Evolutionary conservation across 2,797 vertebrate genomes (phyloP), one percentile per base, ranked within the genome.

Genomic region (Clarias platycephalus): DNA sequence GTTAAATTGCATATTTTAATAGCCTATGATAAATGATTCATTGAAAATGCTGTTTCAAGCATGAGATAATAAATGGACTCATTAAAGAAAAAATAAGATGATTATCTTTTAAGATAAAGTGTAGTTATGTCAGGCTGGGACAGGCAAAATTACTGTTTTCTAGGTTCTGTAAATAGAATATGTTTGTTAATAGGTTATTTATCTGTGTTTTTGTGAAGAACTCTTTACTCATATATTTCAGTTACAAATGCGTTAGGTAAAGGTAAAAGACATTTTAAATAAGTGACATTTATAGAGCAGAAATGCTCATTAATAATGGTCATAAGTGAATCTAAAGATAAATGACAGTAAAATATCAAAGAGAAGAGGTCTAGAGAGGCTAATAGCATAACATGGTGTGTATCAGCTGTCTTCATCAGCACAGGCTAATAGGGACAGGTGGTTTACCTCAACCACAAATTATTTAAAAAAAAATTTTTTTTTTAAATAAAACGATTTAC

Each of bases 401-500:
- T 15, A 53, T 72, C 40, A 18, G 70, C 24, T 72, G 70, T 53
- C 16, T 12, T 75, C 20, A 55, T n/a, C 64, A 81, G 13, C 15
- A 7, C 60, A 83, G 77, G 40, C 26, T 78, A 78, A 62, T 15
- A 78, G 22, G 22, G 13, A 28, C 76, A 83, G 62, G 18, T 71
- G 80, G 24, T 70, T 77, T 79, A 83, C 31, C 84, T 81, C 75
- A 81, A 68, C 58, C 28, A 75, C 10, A 49, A 37, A 13, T 53
- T 53, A 13, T 49, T 49, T 7, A 6, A 40, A 40, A 40, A 40
- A 7, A 40, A 40, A 37, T n/a, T n/a, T n/a, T n/a, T n/a, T n/a
- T n/a, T n/a, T 31, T 31, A 40, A 40, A 49, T n/a, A 49, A 53
- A 53, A 53, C 2, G 1, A 13, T 53, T 53, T 53, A 53, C 49